Conservation (phyloP, 92 coral and sea anemone species). For the Parazoanthus darwini region DNA sequence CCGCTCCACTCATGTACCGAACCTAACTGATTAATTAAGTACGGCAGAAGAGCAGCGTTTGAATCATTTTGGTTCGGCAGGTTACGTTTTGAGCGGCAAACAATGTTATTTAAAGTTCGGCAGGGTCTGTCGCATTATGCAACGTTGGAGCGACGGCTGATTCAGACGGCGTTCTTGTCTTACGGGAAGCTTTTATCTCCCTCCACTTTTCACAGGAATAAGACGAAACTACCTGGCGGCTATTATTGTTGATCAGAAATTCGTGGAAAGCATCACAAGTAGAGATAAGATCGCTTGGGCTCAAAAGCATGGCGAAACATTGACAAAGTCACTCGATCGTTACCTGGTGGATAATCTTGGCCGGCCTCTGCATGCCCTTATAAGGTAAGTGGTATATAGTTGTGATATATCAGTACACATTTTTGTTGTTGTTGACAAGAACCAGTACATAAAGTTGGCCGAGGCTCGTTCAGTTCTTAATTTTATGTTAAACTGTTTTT, state of each 20-base stretch:
- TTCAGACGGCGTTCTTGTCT: no score
- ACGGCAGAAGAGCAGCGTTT: no score
- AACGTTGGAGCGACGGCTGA: no score
- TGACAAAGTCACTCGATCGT: constrained; percentile 63
- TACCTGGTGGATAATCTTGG: constrained; percentile 65
- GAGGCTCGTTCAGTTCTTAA: no score
- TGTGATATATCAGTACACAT: neutral
- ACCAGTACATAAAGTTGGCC: neutral
- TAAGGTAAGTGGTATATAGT: constrained; percentile 54
- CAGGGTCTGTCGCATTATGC: no score
- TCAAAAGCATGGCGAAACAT: constrained; percentile 53
- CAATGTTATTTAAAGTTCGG: no score
- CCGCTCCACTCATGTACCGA: no score
- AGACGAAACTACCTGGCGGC: constrained; percentile 25
- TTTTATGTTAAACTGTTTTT: no score
- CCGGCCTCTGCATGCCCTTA: constrained; percentile 62
- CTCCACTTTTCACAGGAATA: constrained; percentile 33
- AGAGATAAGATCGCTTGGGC: constrained; percentile 64
- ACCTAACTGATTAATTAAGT: no score
- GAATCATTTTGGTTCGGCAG: no score
- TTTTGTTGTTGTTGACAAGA: neutral
- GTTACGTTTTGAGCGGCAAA: no score
- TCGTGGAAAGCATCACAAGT: constrained; percentile 45
- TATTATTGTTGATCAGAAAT: constrained; percentile 31
- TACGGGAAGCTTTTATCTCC: neutral